Conservation (phyloP, 2,888 invertebrate genomes). For the Dicyrtomina minuta region DNA sequence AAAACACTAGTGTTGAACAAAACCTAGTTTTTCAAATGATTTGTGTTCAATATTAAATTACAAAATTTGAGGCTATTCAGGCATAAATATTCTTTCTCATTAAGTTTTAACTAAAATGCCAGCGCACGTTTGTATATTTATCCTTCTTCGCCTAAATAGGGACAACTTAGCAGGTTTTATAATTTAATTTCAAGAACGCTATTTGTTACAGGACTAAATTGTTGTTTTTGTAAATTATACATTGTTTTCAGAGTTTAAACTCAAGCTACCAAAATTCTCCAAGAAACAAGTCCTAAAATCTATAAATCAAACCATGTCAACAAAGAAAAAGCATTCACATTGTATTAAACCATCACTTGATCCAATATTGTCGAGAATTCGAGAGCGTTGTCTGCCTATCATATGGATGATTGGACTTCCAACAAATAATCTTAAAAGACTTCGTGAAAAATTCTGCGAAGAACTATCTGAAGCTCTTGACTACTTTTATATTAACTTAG, state of each 20-base stretch:
- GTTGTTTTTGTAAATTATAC: too few relatives aligned
- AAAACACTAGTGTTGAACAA: too few relatives aligned
- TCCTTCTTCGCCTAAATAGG: too few relatives aligned
- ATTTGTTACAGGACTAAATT: too few relatives aligned
- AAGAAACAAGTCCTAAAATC: slow-evolving; percentile 16
- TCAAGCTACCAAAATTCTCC: slow-evolving; percentile 24
- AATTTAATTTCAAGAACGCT: too few relatives aligned
- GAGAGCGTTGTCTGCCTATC: slow-evolving; percentile 37
- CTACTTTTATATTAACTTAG: slow-evolving; percentile 41
- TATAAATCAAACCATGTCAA: background rate
- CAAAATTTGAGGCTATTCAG: too few relatives aligned
- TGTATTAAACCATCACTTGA: slow-evolving; percentile 21
- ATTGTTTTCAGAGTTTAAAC: background rate
- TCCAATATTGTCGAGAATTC: slow-evolving; percentile 36
- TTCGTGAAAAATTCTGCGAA: slow-evolving; percentile 36
- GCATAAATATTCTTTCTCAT: too few relatives aligned
- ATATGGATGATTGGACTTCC: slow-evolving; percentile 44
- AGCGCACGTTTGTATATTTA: too few relatives aligned
- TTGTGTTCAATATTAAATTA: too few relatives aligned
- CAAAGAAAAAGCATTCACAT: background rate
- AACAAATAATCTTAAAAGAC: slow-evolving; percentile 26
- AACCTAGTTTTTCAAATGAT: too few relatives aligned
- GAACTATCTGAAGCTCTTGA: slow-evolving; percentile 38
- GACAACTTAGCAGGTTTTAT: too few relatives aligned
- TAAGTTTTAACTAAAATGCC: too few relatives aligned